phyloP scores from a whole-genome alignment of 2,113 vertebrate genomes.

The Tetrax tetrax region DNA sequence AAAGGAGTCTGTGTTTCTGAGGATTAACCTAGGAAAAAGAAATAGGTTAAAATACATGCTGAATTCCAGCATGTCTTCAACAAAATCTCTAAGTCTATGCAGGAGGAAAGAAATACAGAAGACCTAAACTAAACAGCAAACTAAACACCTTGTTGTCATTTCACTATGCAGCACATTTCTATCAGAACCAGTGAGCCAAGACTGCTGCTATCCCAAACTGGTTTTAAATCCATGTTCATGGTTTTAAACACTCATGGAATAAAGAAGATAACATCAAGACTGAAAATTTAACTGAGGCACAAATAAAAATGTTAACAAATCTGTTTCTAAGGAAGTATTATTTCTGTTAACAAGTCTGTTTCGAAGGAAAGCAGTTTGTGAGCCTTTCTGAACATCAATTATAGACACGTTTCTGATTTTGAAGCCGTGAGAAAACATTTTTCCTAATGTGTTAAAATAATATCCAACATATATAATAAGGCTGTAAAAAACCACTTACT shows the following conservation, averaged over 20 bases:
- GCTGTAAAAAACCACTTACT: constrained; percentile 80
- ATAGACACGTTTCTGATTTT: not conserved
- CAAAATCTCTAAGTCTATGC: not conserved
- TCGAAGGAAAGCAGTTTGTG: not conserved
- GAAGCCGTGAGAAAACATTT: not conserved
- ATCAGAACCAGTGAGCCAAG: not conserved
- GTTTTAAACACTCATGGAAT: not conserved
- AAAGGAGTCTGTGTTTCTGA: constrained; percentile 88
- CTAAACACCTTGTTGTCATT: not conserved
- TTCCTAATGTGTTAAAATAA: not conserved
- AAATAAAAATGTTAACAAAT: not conserved
- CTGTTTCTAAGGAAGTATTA: not conserved
- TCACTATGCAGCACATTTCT: not conserved
- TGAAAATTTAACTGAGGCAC: not conserved
- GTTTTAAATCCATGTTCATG: not conserved
- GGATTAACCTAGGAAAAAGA: constrained; percentile 86
- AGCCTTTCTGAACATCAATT: not conserved
- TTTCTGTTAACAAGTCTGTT: not conserved
- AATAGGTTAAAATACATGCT: not conserved
- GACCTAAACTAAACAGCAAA: not conserved
- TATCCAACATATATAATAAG: not conserved
- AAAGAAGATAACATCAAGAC: not conserved
- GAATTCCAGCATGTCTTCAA: not conserved
- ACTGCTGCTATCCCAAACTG: not conserved
- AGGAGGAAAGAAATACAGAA: not conserved